A percentile compares a stretch with the other conserved stretches of the same genome.
Conservation (phyloP, 2,113 vertebrate species). For the Manacus vitellinus region DNA sequence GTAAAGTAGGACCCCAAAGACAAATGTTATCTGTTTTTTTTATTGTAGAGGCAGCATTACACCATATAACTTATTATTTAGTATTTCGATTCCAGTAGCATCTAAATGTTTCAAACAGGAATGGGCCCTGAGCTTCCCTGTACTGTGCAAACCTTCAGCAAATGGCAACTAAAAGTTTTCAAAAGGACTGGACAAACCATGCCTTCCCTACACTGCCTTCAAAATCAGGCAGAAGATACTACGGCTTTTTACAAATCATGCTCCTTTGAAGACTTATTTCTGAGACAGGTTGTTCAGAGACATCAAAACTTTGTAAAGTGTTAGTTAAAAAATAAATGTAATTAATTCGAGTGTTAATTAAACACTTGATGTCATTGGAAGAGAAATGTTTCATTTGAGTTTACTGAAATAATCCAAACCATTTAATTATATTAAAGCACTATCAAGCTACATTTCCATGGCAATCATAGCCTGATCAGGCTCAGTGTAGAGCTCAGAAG, state of each 20-base stretch:
- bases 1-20: neutral
- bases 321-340: neutral
- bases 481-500: neutral
- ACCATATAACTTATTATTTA: neutral
- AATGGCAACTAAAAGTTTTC: neutral
- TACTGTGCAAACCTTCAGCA: neutral
- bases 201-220: neutral
- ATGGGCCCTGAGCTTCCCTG: neutral
- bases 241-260: rapidly evolving
- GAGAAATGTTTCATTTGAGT: neutral
- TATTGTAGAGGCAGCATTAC: neutral
- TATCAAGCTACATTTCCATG: neutral
- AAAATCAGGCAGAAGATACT: neutral
- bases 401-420: neutral
- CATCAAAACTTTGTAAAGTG: neutral
- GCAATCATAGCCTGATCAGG: neutral
- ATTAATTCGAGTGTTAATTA: neutral
- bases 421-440: neutral
- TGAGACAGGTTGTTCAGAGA: neutral
- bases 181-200: neutral
- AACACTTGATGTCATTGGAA: neutral
- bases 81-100: neutral
- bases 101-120: neutral
- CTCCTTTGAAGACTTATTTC: neutral
- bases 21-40: neutral